Base-by-base conservation (phyloP, 2,797 vertebrate species). In the Acanthurus leucopareius region DNA sequence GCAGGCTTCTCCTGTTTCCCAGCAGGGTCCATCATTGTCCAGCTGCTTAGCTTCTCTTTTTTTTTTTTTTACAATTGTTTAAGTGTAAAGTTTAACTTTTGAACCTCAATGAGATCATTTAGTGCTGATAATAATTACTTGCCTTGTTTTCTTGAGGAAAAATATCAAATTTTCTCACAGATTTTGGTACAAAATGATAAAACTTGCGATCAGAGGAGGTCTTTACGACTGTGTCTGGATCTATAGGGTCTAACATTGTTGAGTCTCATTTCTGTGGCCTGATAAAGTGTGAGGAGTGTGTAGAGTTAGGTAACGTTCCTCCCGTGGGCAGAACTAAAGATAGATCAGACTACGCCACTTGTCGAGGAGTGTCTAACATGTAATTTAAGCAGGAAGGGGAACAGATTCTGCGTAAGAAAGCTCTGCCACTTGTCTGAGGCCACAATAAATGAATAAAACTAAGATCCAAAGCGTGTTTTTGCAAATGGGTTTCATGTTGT, bases 341-440 rank as follows among this genome's bases (percentile, higher is more conserved):
- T 94, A 94, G 93, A 93, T 83, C 91, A 89, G 82, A 91, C 88
- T 87, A 81, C 64, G 77, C 59, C 85, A 89, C 89, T 82, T 73
- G 87, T 89, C 69, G 28, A 80, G 70, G 83, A 88, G 86, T 9
- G 83, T 82, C 85, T 79, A 38, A 74, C 80, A 58, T 80, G 86
- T 89, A 85, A 92, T 87, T 89, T 85, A 92, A 90, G 88, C 73
- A 86, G 86, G 81, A 77, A 73, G 48, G 53, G 74, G 67, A 78
- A 74, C 47, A 47, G 72, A 68, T 60, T 60, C 72, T 64, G 57
- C 17, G 1, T 2, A 25, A 71, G 73, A 68, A 77, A 74, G 40
- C 59, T 56, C 71, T 32, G 42, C 57, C 60, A 40, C 70, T 44
- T 81, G 53, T 56, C 64, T 61, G 67, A 68, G 79, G 60, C 63